Evolutionary conservation across 53 echinoderm and acorn worm species (phyloP).

Genomic region (Arbacia lixula): DNA sequence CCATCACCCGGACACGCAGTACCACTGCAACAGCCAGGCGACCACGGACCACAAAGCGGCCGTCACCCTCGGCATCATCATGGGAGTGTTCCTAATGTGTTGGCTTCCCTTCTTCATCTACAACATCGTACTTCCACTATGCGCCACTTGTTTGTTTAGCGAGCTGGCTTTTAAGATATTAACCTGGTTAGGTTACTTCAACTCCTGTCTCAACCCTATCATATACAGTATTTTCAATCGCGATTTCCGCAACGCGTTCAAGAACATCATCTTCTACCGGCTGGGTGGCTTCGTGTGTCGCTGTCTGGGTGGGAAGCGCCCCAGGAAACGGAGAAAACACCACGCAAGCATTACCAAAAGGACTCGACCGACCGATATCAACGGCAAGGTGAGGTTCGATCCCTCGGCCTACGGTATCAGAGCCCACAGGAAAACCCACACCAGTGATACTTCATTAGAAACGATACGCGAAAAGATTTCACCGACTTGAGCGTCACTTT

Average conservation of each 20-base stretch:
- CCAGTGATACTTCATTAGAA: conserved; percentile 60
- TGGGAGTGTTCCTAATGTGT: conserved; percentile 95
- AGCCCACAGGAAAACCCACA: conserved; percentile 34
- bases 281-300: conserved; percentile 2
- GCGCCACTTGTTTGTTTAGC: conserved; percentile 69
- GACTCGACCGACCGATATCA: conserved; percentile 36
- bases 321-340: conserved; percentile 30
- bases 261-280: conserved; percentile 72
- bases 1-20: conserved; percentile 79
- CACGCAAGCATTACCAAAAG: conserved; percentile 49
- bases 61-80: conserved; percentile 93
- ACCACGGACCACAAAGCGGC: conserved; percentile 95
- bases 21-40: conserved; percentile 88
- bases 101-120: conserved; percentile 96
- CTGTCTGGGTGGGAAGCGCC: conserved; percentile 23
- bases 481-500: too few relatives aligned
- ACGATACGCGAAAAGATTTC: conserved; percentile 69
- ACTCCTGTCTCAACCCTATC: conserved; percentile 90
- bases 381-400: conserved; percentile 39
- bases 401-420: not conserved
- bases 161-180: conserved; percentile 76
- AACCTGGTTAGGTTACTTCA: conserved; percentile 96
- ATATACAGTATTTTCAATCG: conserved; percentile 99
- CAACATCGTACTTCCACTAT: conserved; percentile 92
- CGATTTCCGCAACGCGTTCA: conserved; percentile 95